phyloP scores from a whole-genome alignment of 2,113 vertebrate species.

The Shinisaurus crocodilurus region DNA sequence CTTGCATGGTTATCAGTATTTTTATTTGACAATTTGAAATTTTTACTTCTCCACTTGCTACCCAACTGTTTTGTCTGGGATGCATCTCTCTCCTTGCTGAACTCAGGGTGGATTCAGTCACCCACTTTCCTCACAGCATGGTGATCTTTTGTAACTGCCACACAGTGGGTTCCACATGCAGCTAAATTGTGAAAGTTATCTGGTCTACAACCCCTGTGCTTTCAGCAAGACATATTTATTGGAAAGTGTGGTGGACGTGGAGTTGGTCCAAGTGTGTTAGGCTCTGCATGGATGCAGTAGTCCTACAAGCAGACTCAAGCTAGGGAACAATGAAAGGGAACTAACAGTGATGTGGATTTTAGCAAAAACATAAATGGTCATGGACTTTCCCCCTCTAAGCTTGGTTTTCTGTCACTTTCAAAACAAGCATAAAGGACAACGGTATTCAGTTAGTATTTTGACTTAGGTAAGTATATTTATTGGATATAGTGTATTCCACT shows the following conservation, averaged over 20 bases:
- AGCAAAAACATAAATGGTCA: not conserved
- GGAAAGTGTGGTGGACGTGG: not conserved
- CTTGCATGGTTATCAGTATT: not conserved
- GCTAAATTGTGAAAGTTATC: not conserved
- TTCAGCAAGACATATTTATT: not conserved
- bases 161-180: not conserved
- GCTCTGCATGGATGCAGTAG: not conserved
- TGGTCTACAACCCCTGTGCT: not conserved
- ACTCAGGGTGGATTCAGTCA: not conserved
- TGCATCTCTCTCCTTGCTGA: not conserved
- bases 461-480: not conserved
- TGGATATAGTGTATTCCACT: not conserved
- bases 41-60: not conserved
- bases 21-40: not conserved
- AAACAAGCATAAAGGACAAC: not conserved
- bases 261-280: not conserved
- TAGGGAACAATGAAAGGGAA: not conserved
- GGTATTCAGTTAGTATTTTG: not conserved
- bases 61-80: not conserved
- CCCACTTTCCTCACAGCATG: not conserved
- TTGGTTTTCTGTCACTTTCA: not conserved
- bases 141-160: not conserved
- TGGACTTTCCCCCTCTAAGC: fast-evolving
- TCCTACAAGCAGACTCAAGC: not conserved
- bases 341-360: not conserved